Percentiles rank a stretch among this genome's conserved stretches.
Evolutionary conservation across 2,113 vertebrate genomes (phyloP).

Genomic region (Gambusia affinis): DNA sequence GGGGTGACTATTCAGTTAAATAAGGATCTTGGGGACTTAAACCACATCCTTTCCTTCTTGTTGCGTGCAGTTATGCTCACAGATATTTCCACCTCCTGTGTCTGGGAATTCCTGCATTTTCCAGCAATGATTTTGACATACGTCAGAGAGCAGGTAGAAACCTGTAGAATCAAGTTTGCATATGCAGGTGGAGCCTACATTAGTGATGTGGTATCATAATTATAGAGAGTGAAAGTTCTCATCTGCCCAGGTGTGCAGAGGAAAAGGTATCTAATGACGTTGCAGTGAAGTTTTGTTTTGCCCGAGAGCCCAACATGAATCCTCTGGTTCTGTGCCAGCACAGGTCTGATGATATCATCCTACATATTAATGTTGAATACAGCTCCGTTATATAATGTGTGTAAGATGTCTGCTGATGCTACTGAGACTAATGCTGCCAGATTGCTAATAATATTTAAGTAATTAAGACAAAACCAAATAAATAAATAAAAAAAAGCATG

Average conservation of each 20-base stretch:
- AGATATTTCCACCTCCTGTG: background rate
- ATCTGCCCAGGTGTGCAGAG: slow-evolving; percentile 32
- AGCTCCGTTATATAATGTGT: background rate
- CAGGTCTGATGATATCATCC: background rate
- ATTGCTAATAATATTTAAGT: too few relatives aligned
- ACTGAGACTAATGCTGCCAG: background rate
- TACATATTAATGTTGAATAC: background rate
- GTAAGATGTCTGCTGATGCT: background rate
- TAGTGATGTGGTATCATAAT: slow-evolving; percentile 23
- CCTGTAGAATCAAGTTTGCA: slow-evolving; percentile 18
- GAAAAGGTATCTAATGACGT: slow-evolving; percentile 2
- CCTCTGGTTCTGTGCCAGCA: slow-evolving; percentile 35
- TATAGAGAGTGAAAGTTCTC: slow-evolving; percentile 29
- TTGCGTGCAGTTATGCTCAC: background rate
- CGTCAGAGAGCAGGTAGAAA: slow-evolving; percentile 25
- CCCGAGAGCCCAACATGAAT: slow-evolving; percentile 1
- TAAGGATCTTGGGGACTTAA: background rate
- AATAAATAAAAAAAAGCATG: too few relatives aligned
- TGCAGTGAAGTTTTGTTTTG: slow-evolving; percentile 13
- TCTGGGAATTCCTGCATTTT: slow-evolving; percentile 35
- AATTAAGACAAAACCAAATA: too few relatives aligned
- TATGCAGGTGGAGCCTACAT: slow-evolving; percentile 7
- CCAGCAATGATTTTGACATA: background rate
- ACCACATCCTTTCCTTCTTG: background rate
- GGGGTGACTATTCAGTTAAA: slow-evolving; percentile 1